Evolutionary conservation across 2,113 vertebrate species (phyloP).

Genomic region (Cavia porcellus): DNA sequence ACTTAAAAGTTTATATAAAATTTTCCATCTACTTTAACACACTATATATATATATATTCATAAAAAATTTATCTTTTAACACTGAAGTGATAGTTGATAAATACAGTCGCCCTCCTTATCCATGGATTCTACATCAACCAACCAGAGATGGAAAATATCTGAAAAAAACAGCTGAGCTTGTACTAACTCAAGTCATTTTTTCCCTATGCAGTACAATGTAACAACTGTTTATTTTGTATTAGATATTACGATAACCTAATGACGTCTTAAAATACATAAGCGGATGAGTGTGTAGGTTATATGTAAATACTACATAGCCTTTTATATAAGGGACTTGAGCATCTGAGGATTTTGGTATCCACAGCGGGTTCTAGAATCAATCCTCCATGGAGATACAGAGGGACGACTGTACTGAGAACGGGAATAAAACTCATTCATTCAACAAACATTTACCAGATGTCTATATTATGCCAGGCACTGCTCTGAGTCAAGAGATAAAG

Average conservation of each 20-base stretch:
- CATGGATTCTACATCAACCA: neutral
- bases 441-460: neutral
- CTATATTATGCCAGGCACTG: neutral
- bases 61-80: neutral
- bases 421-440: neutral
- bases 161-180: neutral
- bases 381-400: neutral
- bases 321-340: neutral
- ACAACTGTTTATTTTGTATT: neutral
- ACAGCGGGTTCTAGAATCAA: neutral
- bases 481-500: neutral
- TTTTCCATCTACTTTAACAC: neutral
- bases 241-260: neutral
- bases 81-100: constrained; percentile 29
- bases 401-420: neutral
- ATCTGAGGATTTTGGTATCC: neutral
- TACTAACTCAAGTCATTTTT: neutral
- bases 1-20: neutral
- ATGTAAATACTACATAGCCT: neutral
- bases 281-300: neutral
- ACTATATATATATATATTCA: neutral
- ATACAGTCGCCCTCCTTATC: neutral
- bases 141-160: neutral
- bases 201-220: neutral
- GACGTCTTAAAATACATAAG: neutral